Conservation (phyloP, 2,888 invertebrate genomes). For the Griposia aprilina region DNA sequence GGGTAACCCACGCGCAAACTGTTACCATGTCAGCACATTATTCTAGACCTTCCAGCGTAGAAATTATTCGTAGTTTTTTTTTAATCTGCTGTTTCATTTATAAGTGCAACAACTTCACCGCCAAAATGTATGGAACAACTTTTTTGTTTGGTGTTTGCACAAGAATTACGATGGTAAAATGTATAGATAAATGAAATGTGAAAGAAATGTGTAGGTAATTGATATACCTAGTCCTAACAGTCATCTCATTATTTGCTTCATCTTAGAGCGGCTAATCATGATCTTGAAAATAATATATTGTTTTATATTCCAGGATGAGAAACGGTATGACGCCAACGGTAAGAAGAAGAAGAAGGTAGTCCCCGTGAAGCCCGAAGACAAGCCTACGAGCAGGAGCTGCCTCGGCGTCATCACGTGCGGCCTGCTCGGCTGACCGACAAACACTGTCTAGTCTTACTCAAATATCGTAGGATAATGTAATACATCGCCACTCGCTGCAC, state of each 20-base stretch:
- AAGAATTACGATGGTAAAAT: neutral
- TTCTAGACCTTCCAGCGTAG: too few relatives aligned
- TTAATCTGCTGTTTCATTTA: too few relatives aligned
- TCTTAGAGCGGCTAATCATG: neutral
- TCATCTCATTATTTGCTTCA: neutral
- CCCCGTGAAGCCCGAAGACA: conserved; percentile 69
- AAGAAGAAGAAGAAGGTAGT: conserved; percentile 86
- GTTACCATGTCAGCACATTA: too few relatives aligned
- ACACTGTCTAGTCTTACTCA: conserved; percentile 17
- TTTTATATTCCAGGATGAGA: conserved; percentile 81
- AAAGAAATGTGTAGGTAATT: too few relatives aligned
- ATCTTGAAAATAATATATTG: neutral
- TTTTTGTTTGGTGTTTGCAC: too few relatives aligned
- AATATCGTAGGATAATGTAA: neutral
- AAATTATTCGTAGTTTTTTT: too few relatives aligned
- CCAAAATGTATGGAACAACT: too few relatives aligned
- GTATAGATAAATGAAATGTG: too few relatives aligned
- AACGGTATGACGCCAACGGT: conserved; percentile 83
- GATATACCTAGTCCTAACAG: too few relatives aligned
- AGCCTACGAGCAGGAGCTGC: conserved; percentile 73
- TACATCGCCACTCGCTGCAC: neutral
- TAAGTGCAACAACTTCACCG: too few relatives aligned
- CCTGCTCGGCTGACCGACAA: conserved; percentile 73
- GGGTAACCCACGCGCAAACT: too few relatives aligned
- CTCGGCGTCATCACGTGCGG: conserved; percentile 82